Evolutionary conservation across 2,113 vertebrate genomes (phyloP).

Genomic region (Empidonax alnorum): DNA sequence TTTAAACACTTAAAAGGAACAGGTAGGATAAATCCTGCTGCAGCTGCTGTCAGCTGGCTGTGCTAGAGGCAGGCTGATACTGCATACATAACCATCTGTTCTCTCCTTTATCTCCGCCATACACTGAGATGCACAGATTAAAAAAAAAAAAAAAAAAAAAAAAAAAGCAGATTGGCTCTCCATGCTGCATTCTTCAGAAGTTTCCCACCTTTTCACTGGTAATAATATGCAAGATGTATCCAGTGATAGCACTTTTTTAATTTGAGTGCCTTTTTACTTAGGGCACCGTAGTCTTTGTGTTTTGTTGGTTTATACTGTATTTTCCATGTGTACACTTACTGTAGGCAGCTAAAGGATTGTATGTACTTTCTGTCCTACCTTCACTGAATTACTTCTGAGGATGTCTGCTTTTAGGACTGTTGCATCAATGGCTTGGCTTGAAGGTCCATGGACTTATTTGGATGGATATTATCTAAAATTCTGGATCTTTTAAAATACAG

Average conservation of each 20-base stretch:
- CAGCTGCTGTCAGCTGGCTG: neutral
- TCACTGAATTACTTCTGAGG: neutral
- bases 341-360: neutral
- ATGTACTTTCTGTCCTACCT: neutral
- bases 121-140: neutral
- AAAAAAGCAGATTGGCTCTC: neutral
- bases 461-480: neutral
- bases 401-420: neutral
- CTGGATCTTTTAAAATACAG: neutral
- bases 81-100: neutral
- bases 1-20: neutral
- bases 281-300: neutral
- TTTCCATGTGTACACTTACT: fast-evolving
- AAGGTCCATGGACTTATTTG: neutral
- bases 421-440: neutral
- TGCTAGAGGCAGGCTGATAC: neutral
- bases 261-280: neutral
- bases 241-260: neutral
- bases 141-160: neutral
- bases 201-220: neutral
- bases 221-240: neutral
- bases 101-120: neutral
- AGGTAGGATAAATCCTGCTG: neutral
- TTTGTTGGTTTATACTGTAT: neutral
- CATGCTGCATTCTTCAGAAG: neutral